Evolutionary conservation across 2,113 vertebrate species (phyloP), one percentile per base, ranked within the genome.

Genomic region (Corydoras sp.): DNA sequence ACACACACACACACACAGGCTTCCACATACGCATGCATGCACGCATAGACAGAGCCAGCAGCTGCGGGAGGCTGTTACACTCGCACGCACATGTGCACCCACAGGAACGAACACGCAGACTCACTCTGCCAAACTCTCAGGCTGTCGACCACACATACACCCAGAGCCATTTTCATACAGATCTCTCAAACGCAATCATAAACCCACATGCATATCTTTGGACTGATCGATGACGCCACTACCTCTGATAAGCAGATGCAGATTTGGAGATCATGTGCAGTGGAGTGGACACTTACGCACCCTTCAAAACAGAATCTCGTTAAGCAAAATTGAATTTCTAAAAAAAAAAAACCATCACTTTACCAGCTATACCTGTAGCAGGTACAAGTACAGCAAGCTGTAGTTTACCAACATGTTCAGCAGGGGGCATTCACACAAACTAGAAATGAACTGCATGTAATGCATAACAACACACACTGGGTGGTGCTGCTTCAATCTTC

Each of bases 331-430:
- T 0, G 0, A 67, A 1, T 24, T 50, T 14, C 5, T 12, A 30
- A 59, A 29, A 24, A 24, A 49, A 18, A 48, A 12, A 62, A 4
- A 2, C 2, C 24, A 65, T 49, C 5, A 61, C 43, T 31, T 64
- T 5, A 48, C 13, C 49, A 59, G 59, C 62, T 66, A 13, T 49
- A 77, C 65, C 65, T 74, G 66, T 7, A 4, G 56, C 68, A 62
- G 58, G 79, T 76, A 48, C 10, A 4, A 51, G 58, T 64, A 9
- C 31, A 18, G 10, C 5, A 32, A 54, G 15, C 10, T 86, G 87
- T 69, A 87, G 72, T 76, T 63, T 65, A 13, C 69, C 11, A 4
- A 18, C 71, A 54, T 78, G 76, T 84, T 86, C 87, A 88, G 83
- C 81, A 89, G 88, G 84, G 83, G 87, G 84, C 77, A 73, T 65